phyloP scores from a whole-genome alignment of 2,888 invertebrate species.

The Leptinotarsa tumamoca region DNA sequence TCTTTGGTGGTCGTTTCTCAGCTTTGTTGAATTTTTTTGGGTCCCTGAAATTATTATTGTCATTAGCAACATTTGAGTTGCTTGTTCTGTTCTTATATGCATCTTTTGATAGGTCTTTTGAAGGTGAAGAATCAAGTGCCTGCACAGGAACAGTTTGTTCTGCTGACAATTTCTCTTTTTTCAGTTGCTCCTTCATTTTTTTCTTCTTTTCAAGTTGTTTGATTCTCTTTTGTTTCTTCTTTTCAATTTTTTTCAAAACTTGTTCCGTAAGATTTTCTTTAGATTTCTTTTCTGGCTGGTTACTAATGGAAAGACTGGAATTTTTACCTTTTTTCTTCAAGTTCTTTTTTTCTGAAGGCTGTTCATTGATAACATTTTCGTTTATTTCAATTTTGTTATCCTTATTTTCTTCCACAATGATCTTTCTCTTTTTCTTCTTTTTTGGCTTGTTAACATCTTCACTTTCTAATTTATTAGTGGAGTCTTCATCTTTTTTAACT shows the following conservation, averaged over 20 bases:
- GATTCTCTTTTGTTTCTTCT: constrained; percentile 53
- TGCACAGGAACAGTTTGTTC: constrained; percentile 25
- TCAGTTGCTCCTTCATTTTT: constrained; percentile 45
- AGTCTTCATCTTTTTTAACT: neutral
- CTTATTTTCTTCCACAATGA: constrained; percentile 16
- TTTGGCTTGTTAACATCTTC: constrained; percentile 27
- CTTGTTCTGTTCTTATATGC: neutral
- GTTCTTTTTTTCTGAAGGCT: constrained; percentile 32
- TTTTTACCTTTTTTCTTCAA: constrained; percentile 22
- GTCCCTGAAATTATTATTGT: neutral
- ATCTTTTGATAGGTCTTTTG: constrained; percentile 30
- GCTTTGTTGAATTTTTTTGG: constrained; percentile 29
- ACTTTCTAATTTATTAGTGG: neutral
- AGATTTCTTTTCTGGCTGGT: constrained; percentile 25
- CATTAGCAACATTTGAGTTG: neutral
- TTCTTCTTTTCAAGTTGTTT: constrained; percentile 54
- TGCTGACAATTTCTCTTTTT: constrained; percentile 40
- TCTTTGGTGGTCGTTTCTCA: constrained; percentile 34
- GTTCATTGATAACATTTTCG: constrained; percentile 27
- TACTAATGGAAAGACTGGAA: neutral
- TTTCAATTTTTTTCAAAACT: constrained; percentile 54
- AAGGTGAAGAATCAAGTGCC: constrained; percentile 44
- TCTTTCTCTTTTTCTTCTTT: constrained; percentile 25
- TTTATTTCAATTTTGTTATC: constrained; percentile 17
- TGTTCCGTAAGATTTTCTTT: constrained; percentile 44